Conservation (phyloP, 2,113 vertebrate genomes). For the Amphiprion percula region DNA sequence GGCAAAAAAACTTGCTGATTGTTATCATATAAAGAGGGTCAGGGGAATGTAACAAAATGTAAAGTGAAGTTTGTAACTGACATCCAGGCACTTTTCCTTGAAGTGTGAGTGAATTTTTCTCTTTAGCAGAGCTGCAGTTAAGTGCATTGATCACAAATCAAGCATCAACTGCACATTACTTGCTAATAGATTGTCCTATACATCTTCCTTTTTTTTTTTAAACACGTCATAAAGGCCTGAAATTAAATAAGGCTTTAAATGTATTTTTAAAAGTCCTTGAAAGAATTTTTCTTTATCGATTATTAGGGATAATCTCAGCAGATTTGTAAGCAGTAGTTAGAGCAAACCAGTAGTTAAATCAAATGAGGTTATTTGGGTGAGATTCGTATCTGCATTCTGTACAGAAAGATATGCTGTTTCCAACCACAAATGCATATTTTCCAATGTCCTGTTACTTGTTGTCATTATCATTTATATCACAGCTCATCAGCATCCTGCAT, state of each 20-base stretch:
- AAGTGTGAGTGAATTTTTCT: too few relatives aligned
- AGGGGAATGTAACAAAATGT: background rate
- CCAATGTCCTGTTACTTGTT: conserved; percentile 6
- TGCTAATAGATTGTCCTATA: background rate
- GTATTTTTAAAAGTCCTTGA: too few relatives aligned
- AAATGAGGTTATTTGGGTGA: background rate
- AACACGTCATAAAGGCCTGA: background rate
- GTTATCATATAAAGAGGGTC: background rate
- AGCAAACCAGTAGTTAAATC: background rate
- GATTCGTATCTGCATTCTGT: background rate
- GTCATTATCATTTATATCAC: background rate
- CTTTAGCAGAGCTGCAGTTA: too few relatives aligned
- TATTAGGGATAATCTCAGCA: too few relatives aligned
- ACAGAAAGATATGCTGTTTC: background rate
- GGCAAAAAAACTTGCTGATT: background rate
- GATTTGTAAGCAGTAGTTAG: background rate
- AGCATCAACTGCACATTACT: background rate
- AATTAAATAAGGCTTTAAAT: background rate
- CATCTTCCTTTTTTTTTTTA: background rate
- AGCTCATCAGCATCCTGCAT: too few relatives aligned
- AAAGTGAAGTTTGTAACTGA: background rate
- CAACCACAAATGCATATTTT: background rate
- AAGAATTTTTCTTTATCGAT: too few relatives aligned
- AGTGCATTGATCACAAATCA: too few relatives aligned
- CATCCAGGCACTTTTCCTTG: too few relatives aligned